Percentiles rank a stretch among this genome's conserved stretches.
phyloP scores from a whole-genome alignment of 2,888 invertebrate species.

The Andrena bicolor region DNA sequence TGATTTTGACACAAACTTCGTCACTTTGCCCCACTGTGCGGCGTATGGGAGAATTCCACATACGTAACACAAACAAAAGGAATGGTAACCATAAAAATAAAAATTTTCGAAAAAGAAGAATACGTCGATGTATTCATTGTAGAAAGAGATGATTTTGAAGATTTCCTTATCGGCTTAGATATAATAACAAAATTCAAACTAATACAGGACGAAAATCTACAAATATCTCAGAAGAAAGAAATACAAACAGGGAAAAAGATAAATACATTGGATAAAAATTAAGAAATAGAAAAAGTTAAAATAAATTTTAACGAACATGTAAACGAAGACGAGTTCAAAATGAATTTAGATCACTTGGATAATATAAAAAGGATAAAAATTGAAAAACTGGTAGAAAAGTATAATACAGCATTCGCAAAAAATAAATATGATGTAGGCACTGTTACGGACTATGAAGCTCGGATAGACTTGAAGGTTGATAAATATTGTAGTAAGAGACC shows the following conservation, averaged over 20 bases:
- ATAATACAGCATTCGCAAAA: constrained; percentile 51
- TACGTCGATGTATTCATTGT: neutral
- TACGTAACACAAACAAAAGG: neutral
- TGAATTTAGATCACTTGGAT: constrained; percentile 11
- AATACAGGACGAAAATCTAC: neutral
- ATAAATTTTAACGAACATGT: constrained; percentile 24
- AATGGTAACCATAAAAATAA: neutral
- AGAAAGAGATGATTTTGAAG: constrained; percentile 8
- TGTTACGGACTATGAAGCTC: too few species aligned
- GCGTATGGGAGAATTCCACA: too few species aligned
- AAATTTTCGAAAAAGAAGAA: constrained; percentile 6
- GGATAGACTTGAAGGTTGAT: too few species aligned
- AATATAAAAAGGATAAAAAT: neutral
- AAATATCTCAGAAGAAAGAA: constrained; percentile 1
- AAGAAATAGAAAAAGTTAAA: neutral
- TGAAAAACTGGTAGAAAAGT: constrained; percentile 41
- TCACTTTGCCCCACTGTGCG: too few species aligned
- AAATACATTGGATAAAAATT: neutral
- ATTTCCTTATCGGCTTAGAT: constrained; percentile 9
- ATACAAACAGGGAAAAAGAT: neutral
- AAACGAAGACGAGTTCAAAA: neutral
- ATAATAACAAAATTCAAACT: neutral
- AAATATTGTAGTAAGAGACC: neutral
- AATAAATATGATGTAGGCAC: constrained; percentile 46
- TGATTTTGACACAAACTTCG: too few species aligned